Evolutionary conservation across 2,888 invertebrate genomes (phyloP).

Genomic region (Portevinia maculata): DNA sequence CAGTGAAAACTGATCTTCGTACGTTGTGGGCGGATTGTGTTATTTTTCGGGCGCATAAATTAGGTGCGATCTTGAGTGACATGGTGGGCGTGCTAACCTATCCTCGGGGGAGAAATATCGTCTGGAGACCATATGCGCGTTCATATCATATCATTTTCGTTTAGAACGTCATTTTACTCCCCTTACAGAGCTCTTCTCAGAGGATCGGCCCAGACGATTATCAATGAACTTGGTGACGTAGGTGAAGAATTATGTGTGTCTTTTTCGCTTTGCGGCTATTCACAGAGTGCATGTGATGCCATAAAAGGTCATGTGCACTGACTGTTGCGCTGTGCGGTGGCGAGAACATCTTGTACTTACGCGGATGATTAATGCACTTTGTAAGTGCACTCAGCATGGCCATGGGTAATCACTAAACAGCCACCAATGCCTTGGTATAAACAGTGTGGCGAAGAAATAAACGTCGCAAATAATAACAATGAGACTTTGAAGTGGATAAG

Average conservation of each 20-base stretch:
- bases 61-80: constrained; percentile 59
- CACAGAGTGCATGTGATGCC: constrained; percentile 32
- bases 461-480: too few relatives aligned
- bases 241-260: constrained; percentile 5
- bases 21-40: constrained; percentile 61
- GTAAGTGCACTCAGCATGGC: constrained; percentile 50
- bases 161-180: neutral
- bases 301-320: constrained; percentile 62
- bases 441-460: constrained; percentile 29
- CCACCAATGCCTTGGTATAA: constrained; percentile 5
- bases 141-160: constrained; percentile 46
- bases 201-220: too few relatives aligned
- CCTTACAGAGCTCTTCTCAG: too few relatives aligned
- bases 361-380: constrained; percentile 55
- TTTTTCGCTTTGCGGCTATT: neutral
- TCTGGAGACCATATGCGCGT: constrained; percentile 53
- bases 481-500: too few relatives aligned
- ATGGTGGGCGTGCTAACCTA: constrained; percentile 56
- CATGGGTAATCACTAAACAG: constrained; percentile 18
- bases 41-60: constrained; percentile 60
- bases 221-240: constrained; percentile 40
- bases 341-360: constrained; percentile 49
- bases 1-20: constrained; percentile 42
- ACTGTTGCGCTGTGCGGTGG: constrained; percentile 33
- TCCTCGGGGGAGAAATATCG: constrained; percentile 34